Evolutionary conservation across 2,797 vertebrate species (phyloP).

Genomic region (Bufotes viridis): DNA sequence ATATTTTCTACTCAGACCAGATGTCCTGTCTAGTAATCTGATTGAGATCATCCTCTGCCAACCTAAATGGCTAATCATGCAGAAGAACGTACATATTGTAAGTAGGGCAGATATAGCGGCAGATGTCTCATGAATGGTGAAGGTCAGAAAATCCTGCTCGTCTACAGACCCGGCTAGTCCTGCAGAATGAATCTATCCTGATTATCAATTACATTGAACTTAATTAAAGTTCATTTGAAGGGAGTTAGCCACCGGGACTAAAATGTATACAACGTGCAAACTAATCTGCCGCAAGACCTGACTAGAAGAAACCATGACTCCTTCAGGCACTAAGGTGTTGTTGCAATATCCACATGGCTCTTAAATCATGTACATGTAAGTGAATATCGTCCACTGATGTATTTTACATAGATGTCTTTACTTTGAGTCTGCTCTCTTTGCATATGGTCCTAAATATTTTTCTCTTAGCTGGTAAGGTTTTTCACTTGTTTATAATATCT

Average conservation of each 20-base stretch:
- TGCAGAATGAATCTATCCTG: not conserved
- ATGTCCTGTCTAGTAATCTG: slow-evolving; percentile 6
- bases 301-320: no score
- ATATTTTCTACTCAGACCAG: not conserved
- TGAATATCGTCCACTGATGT: not conserved
- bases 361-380: no score
- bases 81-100: not conserved
- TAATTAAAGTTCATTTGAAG: not conserved
- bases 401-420: not conserved
- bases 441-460: no score
- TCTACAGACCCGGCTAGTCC: not conserved
- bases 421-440: not conserved
- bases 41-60: not conserved
- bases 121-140: not conserved
- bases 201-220: not conserved
- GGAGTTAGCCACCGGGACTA: not conserved
- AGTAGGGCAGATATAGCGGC: not conserved
- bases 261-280: not conserved
- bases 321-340: not conserved
- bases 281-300: not conserved
- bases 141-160: not conserved
- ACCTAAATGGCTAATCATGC: slow-evolving; percentile 12
- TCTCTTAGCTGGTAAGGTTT: no score
- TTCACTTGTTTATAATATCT: no score
- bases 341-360: not conserved